phyloP scores from a whole-genome alignment of 2,113 vertebrate species.

The Eudyptes chrysolophus region DNA sequence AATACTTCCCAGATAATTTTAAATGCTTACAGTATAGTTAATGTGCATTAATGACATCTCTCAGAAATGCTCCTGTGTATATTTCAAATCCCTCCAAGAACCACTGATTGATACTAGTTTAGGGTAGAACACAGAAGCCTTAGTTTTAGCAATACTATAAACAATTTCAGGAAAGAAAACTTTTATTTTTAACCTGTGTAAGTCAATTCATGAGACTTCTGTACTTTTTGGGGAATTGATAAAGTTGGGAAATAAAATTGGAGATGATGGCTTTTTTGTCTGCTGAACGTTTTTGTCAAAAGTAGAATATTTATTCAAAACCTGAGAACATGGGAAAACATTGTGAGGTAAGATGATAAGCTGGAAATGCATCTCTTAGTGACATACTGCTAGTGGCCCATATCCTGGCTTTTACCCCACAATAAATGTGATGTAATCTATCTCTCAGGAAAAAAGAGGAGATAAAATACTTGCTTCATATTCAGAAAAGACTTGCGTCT shows the following conservation, averaged over 20 bases:
- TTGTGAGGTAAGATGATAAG: not conserved
- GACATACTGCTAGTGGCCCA: not conserved
- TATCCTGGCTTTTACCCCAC: not conserved
- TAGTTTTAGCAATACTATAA: not conserved
- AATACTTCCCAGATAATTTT: not conserved
- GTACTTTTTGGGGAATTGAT: not conserved
- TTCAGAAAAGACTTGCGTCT: not conserved
- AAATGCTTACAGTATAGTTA: not conserved
- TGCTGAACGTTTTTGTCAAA: not conserved
- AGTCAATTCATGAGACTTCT: not conserved
- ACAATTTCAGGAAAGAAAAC: not conserved
- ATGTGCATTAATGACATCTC: not conserved
- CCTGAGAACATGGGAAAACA: not conserved
- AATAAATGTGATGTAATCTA: not conserved
- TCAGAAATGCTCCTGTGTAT: not conserved
- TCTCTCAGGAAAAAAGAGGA: not conserved
- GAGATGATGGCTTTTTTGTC: not conserved
- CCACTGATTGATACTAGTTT: not conserved
- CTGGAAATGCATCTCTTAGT: not conserved
- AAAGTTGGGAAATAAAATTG: not conserved
- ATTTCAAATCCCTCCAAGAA: not conserved
- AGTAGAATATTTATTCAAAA: not conserved
- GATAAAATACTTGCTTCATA: not conserved
- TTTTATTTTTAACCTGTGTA: not conserved
- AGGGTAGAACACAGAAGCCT: not conserved